Evolutionary conservation across 1,140 invertebrate genomes (phyloP), one percentile per base, ranked within the genome.

Genomic region (Centruroides sculpturatus): DNA sequence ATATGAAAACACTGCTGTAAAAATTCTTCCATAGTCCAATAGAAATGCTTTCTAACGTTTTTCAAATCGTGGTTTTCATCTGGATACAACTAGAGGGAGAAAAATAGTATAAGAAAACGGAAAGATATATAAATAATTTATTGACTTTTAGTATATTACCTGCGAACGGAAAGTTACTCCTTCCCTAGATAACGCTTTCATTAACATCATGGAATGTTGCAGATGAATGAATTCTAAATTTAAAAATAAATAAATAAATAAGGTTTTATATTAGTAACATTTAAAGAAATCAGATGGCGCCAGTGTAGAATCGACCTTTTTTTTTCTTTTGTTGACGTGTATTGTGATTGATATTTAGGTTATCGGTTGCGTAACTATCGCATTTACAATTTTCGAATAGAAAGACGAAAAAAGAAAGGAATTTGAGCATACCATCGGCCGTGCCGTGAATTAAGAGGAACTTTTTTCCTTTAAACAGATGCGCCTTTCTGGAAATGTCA

Each of bases 171-270:
- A 96, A 59, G 92, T 80, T 60, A 89, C 83, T 34, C 86, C 86
- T 65, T 85, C 84, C 62, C 84, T 82, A 0, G 86, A 83, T 1
- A 97, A 77, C 8, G 88, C 83, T 68, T 83, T 83, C 6, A 90
- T 85, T n/a, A 96, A 76, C 41, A 89, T 82, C 85, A 95, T 92
- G 2, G 86, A 88, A 67, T 97, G 91, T 72, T 95, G 91, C 68
- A 94, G 83, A 70, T 95, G 92, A 1, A 95, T 92, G 68, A 88
- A 88, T 70, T 93, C 92, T 75, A 92, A 85, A 69, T 70, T 35
- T 58, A 61, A 47, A 61, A 52, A 65, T 53, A 47, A 12, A 35
- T 53, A 47, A 12, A 35, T 36, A 11, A 47, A 60, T 23, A 23
- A 23, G 23, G 23, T 23, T 23, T 23, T 23, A 23, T 0, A 23